These are phyloP conservation scores for Mimachlamys varia DNA, from an alignment of 2,888 invertebrate genomes.

Conservation along the genomic window DNA sequence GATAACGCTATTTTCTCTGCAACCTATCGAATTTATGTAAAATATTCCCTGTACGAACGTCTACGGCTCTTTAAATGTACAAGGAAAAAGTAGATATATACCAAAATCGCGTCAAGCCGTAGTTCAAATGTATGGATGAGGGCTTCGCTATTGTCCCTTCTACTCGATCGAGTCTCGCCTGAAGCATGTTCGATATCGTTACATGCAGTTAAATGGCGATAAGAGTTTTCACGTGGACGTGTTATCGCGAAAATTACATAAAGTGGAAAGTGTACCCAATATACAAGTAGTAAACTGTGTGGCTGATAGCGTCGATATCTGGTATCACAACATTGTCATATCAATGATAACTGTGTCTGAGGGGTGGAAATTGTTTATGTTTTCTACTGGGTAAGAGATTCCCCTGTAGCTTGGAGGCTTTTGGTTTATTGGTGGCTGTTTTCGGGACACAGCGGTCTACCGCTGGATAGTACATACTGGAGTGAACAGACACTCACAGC, in stretches of 20 bases:
- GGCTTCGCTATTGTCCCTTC: neutral
- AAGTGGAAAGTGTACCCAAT: conserved; percentile 33
- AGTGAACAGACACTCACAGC: neutral
- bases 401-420: neutral
- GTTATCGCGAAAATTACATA: conserved; percentile 21
- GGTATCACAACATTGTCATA: neutral
- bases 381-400: neutral
- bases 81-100: neutral
- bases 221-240: neutral
- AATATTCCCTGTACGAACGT: neutral
- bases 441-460: conserved; percentile 6
- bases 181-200: conserved; percentile 2
- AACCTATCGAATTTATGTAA: neutral
- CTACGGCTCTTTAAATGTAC: neutral
- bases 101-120: neutral
- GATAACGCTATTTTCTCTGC: neutral
- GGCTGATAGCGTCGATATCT: neutral
- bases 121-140: neutral
- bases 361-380: conserved; percentile 21
- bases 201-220: conserved; percentile 13
- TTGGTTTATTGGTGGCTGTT: neutral
- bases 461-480: neutral
- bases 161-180: neutral
- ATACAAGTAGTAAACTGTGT: conserved; percentile 9
- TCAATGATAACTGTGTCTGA: neutral